These are phyloP conservation scores for Drosophila fungiperda DNA, from an alignment of 2,888 invertebrate species.

Conservation along the genomic window DNA sequence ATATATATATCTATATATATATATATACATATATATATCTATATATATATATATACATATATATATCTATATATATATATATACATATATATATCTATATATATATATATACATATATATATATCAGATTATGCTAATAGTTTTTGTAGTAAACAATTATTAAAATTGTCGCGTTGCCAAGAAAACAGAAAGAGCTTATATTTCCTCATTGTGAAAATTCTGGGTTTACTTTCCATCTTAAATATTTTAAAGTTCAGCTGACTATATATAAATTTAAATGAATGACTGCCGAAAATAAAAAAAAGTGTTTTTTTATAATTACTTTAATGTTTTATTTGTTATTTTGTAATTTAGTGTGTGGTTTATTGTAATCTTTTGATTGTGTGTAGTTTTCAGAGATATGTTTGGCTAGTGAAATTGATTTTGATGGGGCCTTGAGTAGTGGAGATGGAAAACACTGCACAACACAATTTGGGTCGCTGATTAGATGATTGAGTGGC, in stretches of 20 bases:
- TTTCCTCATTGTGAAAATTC: not conserved
- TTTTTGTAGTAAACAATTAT: not conserved
- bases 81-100: not conserved
- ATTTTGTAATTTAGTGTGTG: not conserved
- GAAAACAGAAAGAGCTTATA: not conserved
- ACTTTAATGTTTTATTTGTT: not conserved
- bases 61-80: not conserved
- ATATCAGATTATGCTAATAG: not conserved
- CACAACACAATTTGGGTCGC: slow-evolving; percentile 10
- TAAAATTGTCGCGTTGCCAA: not conserved
- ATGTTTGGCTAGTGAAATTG: not conserved
- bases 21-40: not conserved
- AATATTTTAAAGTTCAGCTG: not conserved
- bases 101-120: not conserved
- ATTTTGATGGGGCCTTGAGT: not conserved
- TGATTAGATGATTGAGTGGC: slow-evolving; percentile 29
- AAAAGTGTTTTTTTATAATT: not conserved
- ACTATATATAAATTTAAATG: not conserved
- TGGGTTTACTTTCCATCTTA: not conserved
- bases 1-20: not conserved
- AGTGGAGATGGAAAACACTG: slow-evolving; percentile 9
- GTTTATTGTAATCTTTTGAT: not conserved
- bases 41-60: not conserved
- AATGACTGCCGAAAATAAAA: not conserved
- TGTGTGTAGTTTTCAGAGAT: not conserved